phyloP scores from a whole-genome alignment of 92 coral and sea anemone genomes.

The Phymanthus crucifer region DNA sequence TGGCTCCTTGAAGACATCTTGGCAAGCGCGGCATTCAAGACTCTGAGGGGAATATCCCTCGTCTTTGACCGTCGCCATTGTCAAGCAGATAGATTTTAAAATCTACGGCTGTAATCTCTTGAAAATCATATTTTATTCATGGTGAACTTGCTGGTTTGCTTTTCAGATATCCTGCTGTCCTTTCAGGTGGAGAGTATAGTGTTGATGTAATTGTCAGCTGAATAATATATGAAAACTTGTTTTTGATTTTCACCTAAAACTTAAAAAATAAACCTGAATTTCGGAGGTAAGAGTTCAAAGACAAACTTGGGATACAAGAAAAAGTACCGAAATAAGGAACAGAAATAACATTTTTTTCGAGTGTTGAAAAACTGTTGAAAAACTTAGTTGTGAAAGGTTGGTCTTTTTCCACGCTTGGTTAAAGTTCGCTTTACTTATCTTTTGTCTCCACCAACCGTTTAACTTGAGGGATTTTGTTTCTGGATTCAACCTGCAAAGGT shows the following conservation, averaged over 20 bases:
- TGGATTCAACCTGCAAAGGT: slow-evolving; percentile 3
- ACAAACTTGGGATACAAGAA: background rate
- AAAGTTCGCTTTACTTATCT: background rate
- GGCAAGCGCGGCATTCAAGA: slow-evolving; percentile 78
- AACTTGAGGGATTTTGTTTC: background rate
- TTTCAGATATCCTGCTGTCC: slow-evolving; percentile 30
- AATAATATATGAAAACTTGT: slow-evolving; percentile 9
- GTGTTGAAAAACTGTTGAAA: background rate
- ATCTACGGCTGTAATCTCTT: slow-evolving; percentile 30
- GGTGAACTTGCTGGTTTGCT: slow-evolving; percentile 48
- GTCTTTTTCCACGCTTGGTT: background rate
- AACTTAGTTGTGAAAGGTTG: background rate
- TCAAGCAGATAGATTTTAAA: slow-evolving; percentile 14
- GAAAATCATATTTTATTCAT: slow-evolving; percentile 80
- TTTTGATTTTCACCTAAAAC: background rate
- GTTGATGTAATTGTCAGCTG: slow-evolving; percentile 60
- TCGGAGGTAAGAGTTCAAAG: background rate
- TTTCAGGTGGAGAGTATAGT: slow-evolving; percentile 30
- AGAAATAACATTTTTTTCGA: background rate
- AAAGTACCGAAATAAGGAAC: background rate
- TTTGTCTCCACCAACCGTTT: background rate
- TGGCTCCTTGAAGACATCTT: slow-evolving; percentile 76
- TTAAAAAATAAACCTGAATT: background rate
- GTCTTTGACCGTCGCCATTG: slow-evolving; percentile 83
- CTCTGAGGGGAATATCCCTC: slow-evolving; percentile 87